Conservation (phyloP, 1,140 invertebrate genomes). For the Bombus sylvicola region DNA sequence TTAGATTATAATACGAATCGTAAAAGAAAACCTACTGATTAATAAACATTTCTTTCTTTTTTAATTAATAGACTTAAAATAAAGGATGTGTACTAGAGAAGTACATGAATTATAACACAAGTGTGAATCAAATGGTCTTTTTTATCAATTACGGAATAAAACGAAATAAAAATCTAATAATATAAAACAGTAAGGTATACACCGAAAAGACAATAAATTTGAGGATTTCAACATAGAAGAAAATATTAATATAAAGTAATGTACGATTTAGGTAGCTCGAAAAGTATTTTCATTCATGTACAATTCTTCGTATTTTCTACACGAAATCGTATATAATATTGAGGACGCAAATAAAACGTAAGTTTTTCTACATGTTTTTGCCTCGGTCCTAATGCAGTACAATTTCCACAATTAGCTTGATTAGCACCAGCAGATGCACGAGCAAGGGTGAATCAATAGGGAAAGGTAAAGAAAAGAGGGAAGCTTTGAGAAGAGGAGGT, state of each 20-base stretch:
- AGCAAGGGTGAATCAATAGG: not conserved
- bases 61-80: not conserved
- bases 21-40: no score
- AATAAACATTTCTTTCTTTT: not conserved
- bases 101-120: not conserved
- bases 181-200: not conserved
- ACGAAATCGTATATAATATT: not conserved
- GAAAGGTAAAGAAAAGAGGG: not conserved
- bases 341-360: not conserved
- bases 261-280: no score
- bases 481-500: constrained; percentile 23
- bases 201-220: not conserved
- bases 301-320: not conserved
- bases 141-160: not conserved
- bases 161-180: not conserved
- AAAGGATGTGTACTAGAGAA: not conserved
- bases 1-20: not conserved
- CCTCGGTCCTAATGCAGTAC: not conserved
- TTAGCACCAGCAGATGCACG: not conserved
- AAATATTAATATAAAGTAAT: no score
- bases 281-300: not conserved
- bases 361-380: no score
- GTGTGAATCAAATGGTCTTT: not conserved
- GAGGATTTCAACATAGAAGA: not conserved
- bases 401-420: constrained; percentile 29